Percentiles rank a stretch among this genome's conserved stretches.
These are phyloP conservation scores for Heteromormyrus szaboi DNA, from an alignment of 2,797 vertebrate genomes.

Conservation along the genomic window DNA sequence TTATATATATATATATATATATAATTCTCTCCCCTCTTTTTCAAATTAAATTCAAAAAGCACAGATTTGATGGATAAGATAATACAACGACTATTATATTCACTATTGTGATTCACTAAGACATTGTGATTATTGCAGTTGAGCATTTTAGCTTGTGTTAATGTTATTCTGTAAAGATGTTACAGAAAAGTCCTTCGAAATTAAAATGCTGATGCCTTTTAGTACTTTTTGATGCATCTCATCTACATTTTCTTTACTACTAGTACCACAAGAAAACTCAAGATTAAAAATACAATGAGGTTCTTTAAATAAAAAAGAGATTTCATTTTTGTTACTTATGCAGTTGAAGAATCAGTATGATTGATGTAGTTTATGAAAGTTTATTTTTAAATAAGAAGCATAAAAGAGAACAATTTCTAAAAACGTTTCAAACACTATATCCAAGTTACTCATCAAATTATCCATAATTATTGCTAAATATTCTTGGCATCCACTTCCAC, in stretches of 20 bases:
- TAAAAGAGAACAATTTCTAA: neutral
- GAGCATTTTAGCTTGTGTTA: neutral
- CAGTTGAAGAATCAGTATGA: neutral
- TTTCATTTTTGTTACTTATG: neutral
- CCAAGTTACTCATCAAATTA: neutral
- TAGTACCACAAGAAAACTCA: neutral
- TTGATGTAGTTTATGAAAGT: neutral
- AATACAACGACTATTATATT: neutral
- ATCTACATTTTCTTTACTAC: neutral
- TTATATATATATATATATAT: no score
- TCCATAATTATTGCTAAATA: neutral
- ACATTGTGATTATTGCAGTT: neutral
- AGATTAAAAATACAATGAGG: neutral
- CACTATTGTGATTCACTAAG: neutral
- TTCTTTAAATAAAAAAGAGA: neutral
- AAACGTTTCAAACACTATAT: neutral
- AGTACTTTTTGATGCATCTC: neutral
- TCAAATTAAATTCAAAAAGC: neutral
- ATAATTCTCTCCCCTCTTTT: neutral
- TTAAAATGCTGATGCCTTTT: neutral
- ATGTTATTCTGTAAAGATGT: neutral
- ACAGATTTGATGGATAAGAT: neutral
- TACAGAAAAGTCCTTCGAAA: neutral
- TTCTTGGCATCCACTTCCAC: neutral
- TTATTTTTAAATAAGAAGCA: neutral